These are phyloP conservation scores for Cryptoblepharus egeriae DNA, from an alignment of 2,797 vertebrate species.

Conservation along the genomic window DNA sequence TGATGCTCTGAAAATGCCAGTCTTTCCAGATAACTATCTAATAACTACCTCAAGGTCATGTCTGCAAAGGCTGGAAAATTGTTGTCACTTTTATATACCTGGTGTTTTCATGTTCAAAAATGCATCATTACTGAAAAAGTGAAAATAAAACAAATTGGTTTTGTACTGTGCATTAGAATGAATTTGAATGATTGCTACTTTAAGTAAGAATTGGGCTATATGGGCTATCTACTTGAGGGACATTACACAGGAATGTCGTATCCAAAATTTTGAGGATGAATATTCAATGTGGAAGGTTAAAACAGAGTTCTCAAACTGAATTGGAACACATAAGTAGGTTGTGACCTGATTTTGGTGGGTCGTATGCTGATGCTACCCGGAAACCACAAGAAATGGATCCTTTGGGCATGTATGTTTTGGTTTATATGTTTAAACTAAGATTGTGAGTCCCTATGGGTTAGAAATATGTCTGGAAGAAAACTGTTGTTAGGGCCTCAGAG, in stretches of 20 bases:
- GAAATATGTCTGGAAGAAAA: not conserved
- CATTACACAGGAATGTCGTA: not conserved
- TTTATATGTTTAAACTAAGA: not conserved
- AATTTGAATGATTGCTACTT: not conserved
- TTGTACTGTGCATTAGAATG: not conserved
- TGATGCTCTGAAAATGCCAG: not conserved
- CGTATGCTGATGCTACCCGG: too few relatives aligned
- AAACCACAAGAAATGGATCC: not conserved
- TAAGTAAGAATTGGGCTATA: not conserved
- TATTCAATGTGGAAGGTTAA: not conserved
- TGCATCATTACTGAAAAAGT: not conserved
- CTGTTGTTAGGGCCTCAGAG: not conserved
- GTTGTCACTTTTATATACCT: not conserved
- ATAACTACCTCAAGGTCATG: not conserved
- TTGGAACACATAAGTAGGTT: too few relatives aligned
- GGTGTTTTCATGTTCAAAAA: not conserved
- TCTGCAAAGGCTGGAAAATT: not conserved
- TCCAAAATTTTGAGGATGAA: not conserved
- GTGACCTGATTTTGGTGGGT: too few relatives aligned
- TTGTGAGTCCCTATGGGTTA: not conserved
- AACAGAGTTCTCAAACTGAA: too few relatives aligned
- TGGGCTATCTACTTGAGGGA: not conserved
- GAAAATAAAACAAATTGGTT: not conserved
- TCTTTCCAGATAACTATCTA: not conserved
- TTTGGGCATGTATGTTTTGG: not conserved